Conservation (phyloP, 2,113 vertebrate genomes). For the Grus americana region DNA sequence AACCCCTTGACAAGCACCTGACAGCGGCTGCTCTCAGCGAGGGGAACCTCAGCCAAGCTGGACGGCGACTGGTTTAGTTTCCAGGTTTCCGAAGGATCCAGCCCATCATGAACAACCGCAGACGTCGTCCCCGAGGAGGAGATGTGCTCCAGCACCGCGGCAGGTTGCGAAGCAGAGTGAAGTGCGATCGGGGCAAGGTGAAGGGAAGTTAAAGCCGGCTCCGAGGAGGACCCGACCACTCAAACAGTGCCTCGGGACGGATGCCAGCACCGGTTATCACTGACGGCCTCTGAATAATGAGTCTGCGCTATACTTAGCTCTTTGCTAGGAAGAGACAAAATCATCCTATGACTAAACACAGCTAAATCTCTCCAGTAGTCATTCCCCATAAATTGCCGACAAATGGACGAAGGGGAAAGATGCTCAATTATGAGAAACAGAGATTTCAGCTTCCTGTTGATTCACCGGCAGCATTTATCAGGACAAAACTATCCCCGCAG, state of each 20-base stretch:
- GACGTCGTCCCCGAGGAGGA: background rate
- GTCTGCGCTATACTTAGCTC: conserved; percentile 28
- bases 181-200: background rate
- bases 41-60: rapidly evolving
- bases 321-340: conserved; percentile 51
- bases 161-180: rapidly evolving
- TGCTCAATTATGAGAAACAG: conserved; percentile 1
- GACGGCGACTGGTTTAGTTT: rapidly evolving
- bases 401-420: background rate
- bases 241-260: background rate
- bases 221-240: background rate
- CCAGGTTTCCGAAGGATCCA: rapidly evolving
- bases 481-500: background rate
- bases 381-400: background rate
- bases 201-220: background rate
- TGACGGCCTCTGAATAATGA: conserved; percentile 3
- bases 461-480: background rate
- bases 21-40: background rate
- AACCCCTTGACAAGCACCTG: background rate
- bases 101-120: rapidly evolving
- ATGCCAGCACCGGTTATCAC: conserved; percentile 17
- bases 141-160: rapidly evolving
- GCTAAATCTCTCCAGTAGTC: background rate
- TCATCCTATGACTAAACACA: conserved; percentile 30
- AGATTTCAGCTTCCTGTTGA: conserved; percentile 9